Base-by-base conservation (phyloP, 2,888 invertebrate species). In the Agrochola litura region DNA sequence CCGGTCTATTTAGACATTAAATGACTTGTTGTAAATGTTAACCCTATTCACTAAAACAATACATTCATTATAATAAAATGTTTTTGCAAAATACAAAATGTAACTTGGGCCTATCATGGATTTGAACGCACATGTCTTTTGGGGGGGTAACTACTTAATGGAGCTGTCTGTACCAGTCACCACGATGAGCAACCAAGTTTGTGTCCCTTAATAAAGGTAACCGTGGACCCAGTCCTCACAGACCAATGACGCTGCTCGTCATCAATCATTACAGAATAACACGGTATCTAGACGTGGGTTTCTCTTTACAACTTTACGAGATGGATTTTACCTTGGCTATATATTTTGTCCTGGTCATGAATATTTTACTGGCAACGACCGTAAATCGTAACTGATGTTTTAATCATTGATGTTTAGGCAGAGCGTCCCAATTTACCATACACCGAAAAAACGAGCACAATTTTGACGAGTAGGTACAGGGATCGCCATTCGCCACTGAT, bases 141-240 rank as follows among this genome's bases (percentile, higher is more conserved):
- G n/a, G n/a, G n/a, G n/a, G n/a, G n/a, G n/a, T n/a, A n/a, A n/a
- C n/a, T n/a, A n/a, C n/a, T n/a, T n/a, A n/a, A n/a, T n/a, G n/a
- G n/a, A n/a, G n/a, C n/a, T n/a, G n/a, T n/a, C n/a, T n/a, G n/a
- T n/a, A 79, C 14, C 12, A 41, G 58, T 75, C 37, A 81, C 81
- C 63, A 37, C 67, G 60, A 76, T 79, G 52, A 76, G n/a, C 43
- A 60, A 79, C 67, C 56, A 37, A 58, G 67, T 58, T 41, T 46
- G 43, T 56, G n/a, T 41, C 58, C 73, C 60, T 41, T 60, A 52
- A 71, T 60, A 52, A 71, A 25, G 67, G 54, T 54, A 43, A 76
- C 81, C 81, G n/a, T 58, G 76, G 19, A 67, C 25, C 37, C 25
- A 10, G 46, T 68, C 14, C 30, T 9, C 64, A 46, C 8, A 46